Evolutionary conservation across 2,888 invertebrate species (phyloP).

Genomic region (Aricia artaxerxes): DNA sequence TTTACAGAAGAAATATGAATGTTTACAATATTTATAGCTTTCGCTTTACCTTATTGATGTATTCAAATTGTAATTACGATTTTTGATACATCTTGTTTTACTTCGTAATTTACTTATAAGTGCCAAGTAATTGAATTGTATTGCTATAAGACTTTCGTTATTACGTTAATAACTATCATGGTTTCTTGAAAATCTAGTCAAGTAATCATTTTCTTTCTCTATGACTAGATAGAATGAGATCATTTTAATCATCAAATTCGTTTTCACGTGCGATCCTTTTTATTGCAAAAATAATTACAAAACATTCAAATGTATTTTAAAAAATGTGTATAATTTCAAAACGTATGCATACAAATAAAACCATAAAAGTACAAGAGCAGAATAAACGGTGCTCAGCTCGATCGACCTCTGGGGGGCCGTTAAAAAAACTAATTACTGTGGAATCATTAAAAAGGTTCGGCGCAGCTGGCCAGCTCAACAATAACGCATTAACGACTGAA

Average conservation of each 20-base stretch:
- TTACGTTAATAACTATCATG: too few species aligned
- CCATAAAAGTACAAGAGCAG: constrained; percentile 41
- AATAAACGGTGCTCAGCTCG: constrained; percentile 51
- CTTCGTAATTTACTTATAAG: too few species aligned
- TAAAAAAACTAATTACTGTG: constrained; percentile 60
- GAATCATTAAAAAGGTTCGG: constrained; percentile 56
- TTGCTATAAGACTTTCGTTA: too few species aligned
- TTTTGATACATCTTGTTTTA: too few species aligned
- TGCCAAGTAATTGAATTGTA: too few species aligned
- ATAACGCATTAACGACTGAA: constrained; percentile 33
- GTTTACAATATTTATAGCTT: not conserved
- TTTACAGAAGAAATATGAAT: not conserved
- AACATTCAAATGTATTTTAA: constrained; percentile 15
- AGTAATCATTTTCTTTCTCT: too few species aligned
- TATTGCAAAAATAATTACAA: not conserved
- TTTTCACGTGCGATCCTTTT: not conserved
- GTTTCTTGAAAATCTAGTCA: too few species aligned
- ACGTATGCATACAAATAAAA: constrained; percentile 50
- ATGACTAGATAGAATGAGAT: too few species aligned
- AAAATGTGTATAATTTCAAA: not conserved
- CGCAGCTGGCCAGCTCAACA: constrained; percentile 41
- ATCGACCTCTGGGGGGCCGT: constrained; percentile 57
- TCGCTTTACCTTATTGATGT: not conserved
- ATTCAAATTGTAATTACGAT: not conserved
- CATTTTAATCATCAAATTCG: not conserved